A percentile compares a stretch with the other conserved stretches of the same genome.
Evolutionary conservation across 2,113 vertebrate species (phyloP).

Genomic region (Prinia subflava): DNA sequence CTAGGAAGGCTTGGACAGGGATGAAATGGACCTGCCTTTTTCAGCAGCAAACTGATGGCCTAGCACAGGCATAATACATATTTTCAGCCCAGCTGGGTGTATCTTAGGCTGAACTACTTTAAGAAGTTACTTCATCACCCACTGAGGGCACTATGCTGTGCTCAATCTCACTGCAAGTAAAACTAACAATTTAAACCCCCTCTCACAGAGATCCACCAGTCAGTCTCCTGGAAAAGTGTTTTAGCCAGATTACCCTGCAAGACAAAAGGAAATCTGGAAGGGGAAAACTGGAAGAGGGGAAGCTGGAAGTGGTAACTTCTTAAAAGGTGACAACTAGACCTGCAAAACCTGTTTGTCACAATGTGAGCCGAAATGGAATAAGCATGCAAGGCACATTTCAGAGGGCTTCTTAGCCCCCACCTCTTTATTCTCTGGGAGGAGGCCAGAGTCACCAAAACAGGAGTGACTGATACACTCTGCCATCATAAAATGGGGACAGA

Average conservation of each 20-base stretch:
- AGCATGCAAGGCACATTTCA: background rate
- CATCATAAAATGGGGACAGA: background rate
- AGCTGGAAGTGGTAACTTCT: background rate
- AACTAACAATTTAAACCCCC: background rate
- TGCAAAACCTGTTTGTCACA: background rate
- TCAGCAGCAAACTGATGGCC: background rate
- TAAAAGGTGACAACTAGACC: background rate
- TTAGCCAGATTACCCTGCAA: background rate
- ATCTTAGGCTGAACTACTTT: background rate
- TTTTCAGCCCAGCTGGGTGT: background rate
- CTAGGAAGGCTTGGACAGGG: background rate
- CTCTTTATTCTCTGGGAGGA: background rate
- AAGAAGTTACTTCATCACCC: background rate
- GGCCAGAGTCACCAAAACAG: background rate
- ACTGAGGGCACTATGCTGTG: background rate
- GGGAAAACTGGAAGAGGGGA: background rate
- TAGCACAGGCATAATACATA: fast-evolving
- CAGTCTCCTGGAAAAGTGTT: background rate
- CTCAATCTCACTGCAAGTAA: background rate
- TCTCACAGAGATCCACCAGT: background rate
- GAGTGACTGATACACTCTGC: background rate
- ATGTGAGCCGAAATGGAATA: background rate
- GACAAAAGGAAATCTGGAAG: background rate
- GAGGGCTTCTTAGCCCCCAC: background rate
- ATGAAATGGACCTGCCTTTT: background rate